A percentile compares a stretch with the other conserved stretches of the same genome.
Conservation (phyloP, 2,888 invertebrate species). For the Erebia epiphron region DNA sequence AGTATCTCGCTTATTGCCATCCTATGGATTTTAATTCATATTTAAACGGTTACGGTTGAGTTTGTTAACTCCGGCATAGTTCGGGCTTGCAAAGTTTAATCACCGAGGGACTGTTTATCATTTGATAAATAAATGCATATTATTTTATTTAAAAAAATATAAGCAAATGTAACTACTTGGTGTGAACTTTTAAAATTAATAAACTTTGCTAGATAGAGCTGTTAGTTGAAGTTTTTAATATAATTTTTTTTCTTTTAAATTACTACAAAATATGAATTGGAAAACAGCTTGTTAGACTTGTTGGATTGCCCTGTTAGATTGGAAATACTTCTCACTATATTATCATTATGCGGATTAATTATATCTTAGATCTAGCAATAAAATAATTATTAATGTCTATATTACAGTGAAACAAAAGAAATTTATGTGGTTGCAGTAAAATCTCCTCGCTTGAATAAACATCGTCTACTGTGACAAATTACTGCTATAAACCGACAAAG, state of each 20-base stretch:
- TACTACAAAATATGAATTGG: too few species aligned
- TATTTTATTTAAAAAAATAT: background rate
- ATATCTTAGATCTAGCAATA: too few species aligned
- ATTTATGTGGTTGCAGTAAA: constrained; percentile 80
- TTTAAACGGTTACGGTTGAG: constrained; percentile 4
- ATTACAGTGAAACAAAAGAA: constrained; percentile 43
- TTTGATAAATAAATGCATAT: background rate
- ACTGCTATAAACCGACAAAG: constrained; percentile 67
- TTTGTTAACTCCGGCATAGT: background rate
- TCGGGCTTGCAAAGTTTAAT: background rate
- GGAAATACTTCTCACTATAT: too few species aligned
- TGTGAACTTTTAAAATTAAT: background rate
- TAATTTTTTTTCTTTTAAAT: too few species aligned
- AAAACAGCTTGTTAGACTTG: too few species aligned
- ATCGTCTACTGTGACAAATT: constrained; percentile 77
- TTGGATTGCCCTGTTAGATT: too few species aligned
- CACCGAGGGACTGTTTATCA: background rate
- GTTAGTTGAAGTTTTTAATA: too few species aligned
- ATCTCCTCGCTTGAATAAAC: constrained; percentile 80
- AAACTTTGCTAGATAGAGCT: background rate
- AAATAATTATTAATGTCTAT: too few species aligned
- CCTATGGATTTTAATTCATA: background rate
- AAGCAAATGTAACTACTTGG: background rate
- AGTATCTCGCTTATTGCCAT: background rate
- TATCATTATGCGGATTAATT: too few species aligned